phyloP scores from a whole-genome alignment of 2,113 vertebrate genomes.

The Pitta sordida region DNA sequence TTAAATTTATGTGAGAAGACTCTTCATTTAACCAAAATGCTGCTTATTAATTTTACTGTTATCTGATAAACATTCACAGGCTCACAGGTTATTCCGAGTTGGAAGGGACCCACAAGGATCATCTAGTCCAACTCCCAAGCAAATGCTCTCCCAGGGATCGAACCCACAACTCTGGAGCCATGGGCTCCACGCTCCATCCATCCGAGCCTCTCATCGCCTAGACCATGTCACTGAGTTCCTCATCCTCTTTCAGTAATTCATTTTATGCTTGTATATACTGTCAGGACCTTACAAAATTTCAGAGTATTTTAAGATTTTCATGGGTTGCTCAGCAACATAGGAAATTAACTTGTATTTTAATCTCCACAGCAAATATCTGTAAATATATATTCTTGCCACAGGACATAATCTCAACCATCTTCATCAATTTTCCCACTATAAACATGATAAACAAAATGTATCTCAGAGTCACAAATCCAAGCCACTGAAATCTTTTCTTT shows the following conservation, averaged over 20 bases:
- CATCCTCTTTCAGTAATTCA: neutral
- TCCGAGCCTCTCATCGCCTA: too few species aligned
- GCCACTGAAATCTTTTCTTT: neutral
- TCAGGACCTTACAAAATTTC: neutral
- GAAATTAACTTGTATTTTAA: neutral
- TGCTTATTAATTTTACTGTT: neutral
- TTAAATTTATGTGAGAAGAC: neutral
- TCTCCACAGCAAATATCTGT: neutral
- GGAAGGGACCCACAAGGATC: too few species aligned
- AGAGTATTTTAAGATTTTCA: neutral
- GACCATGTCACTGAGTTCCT: too few species aligned
- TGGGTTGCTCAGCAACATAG: neutral
- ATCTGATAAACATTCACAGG: slow-evolving; percentile 5
- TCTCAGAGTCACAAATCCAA: neutral
- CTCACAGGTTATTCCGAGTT: too few species aligned
- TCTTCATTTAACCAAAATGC: neutral
- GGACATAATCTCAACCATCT: neutral
- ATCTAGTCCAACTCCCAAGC: too few species aligned
- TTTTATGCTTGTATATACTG: neutral
- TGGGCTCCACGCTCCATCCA: too few species aligned
- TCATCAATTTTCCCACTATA: neutral
- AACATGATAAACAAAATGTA: neutral
- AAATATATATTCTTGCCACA: neutral
- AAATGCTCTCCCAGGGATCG: too few species aligned
- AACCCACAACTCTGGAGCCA: too few species aligned